Evolutionary conservation across 2,888 invertebrate genomes (phyloP), one percentile per base, ranked within the genome.

Genomic region (Tribolium freemani): DNA sequence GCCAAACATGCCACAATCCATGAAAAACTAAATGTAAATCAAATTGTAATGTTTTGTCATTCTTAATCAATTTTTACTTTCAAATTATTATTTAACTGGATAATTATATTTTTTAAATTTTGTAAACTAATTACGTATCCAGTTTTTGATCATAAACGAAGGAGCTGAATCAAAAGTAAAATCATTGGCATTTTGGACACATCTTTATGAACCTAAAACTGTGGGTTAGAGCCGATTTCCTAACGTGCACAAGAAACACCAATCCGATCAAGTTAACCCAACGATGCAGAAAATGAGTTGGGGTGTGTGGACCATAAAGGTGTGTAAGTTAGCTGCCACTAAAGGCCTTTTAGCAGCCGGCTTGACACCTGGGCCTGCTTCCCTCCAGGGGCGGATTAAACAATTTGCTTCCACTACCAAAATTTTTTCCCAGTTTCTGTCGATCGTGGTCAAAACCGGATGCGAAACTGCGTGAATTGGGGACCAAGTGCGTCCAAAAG

Each of bases 221-320:
- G 11, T 9, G 46, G 10, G n/a, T 48, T 16, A n/a, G 5, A 2
- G 48, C 6, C 11, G 48, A 48, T 13, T 48, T 48, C 48, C 48
- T 13, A 48, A 48, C 16, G 11, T 48, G 8, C 38, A 38, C 38
- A 38, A 38, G 38, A 38, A n/a, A 48, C 48, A 13, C 16, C 48
- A 48, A n/a, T 48, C 10, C 71, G 71, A 71, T 81, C 83, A 82
- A 84, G 81, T 84, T 82, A 83, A 82, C 75, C 79, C 83, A 84
- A 80, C 82, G 82, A 84, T 81, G 86, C 84, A 84, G 85, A 86
- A 85, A 86, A 86, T 86, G 80, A 85, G 84, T 79, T 81, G 81
- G 83, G 84, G 84, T 83, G 78, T 78, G 77, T 73, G 74, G 78
- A 77, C 79, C 79, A 83, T 83, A 83, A 82, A 82, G 81, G 82